Base-by-base conservation (phyloP, 2,888 invertebrate genomes). In the Gymnocheta viridis region DNA sequence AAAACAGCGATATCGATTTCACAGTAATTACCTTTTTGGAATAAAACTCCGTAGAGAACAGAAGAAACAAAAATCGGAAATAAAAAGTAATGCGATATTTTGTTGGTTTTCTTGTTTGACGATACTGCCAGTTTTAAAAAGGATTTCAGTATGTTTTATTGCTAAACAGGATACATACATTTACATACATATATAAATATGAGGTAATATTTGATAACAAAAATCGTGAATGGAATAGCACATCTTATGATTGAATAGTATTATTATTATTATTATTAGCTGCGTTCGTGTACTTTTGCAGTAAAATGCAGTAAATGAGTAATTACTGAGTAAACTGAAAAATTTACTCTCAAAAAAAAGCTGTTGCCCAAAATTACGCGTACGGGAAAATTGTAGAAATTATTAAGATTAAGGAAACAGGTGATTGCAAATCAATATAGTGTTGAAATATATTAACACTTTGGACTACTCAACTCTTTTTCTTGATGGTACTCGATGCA, bases 1-100 rank as follows among this genome's bases (percentile, higher is more conserved):
- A 54, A 67, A 82, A 78, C 69, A 72, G 77, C 60, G 83, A 80
- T 84, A 84, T 84, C 83, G 80, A 84, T 84, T 84, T 77, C 83
- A 77, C 80, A 60, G 80, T 84, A 84, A 81, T 81, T 81, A 81
- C 80, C 73, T 67, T 66, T 80, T 66, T 38, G 19, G n/a, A 49
- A 69, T 41, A 49, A 49, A 38, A 38, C 51, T 14, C 29, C 41
- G 17, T 38, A 0, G 7, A 49, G 27, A 12, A 64, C 44, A 47
- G 32, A 10, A 5, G 22, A 41, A 24, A 56, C 17, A 22, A 29
- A 17, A 73, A 84, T 84, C 83, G 83, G 83, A 80, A 84, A 80
- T 73, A 67, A 49, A 74, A 29, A 67, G 83, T 56, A 77, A 84
- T 80, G 60, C 19, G 83, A 84, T 84, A 84, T 69, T 72, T 80